These are phyloP conservation scores for Aleiodes leptofemur DNA, from an alignment of 2,888 invertebrate genomes.

Conservation along the genomic window DNA sequence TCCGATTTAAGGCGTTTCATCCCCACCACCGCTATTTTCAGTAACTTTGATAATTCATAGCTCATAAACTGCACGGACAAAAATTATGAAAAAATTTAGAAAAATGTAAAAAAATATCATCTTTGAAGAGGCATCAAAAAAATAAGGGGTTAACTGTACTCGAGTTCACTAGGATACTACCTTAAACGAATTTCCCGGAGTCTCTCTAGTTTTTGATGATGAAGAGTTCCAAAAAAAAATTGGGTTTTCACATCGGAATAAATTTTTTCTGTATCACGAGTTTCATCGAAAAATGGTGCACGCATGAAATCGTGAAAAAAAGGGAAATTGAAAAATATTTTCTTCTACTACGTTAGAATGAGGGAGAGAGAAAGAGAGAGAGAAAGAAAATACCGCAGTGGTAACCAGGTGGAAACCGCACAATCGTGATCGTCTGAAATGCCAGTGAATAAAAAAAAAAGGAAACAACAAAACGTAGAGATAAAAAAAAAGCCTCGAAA, in stretches of 20 bases:
- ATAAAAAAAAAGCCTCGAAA: neutral
- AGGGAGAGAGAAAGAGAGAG: constrained; percentile 4
- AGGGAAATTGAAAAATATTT: constrained; percentile 49
- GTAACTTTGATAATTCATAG: no score
- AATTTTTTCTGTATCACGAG: constrained; percentile 6
- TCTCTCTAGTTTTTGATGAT: no score
- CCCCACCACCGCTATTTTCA: no score
- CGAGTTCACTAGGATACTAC: no score
- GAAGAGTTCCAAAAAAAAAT: constrained; percentile 1
- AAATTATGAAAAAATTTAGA: no score
- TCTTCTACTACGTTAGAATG: constrained; percentile 2
- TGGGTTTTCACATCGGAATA: neutral
- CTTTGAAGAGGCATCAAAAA: no score
- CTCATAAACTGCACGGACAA: no score
- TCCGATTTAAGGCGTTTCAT: no score
- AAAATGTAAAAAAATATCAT: no score
- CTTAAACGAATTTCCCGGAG: no score
- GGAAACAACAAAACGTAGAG: constrained; percentile 3
- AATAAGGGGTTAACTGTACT: no score
- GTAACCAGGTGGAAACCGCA: constrained; percentile 1
- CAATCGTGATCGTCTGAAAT: constrained; percentile 26
- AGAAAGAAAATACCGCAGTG: neutral
- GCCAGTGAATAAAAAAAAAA: constrained; percentile 8
- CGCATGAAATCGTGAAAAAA: constrained; percentile 13
- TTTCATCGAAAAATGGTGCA: neutral